A percentile compares a stretch with the other conserved stretches of the same genome.
These are phyloP conservation scores for Carduelis carduelis DNA, from an alignment of 2,797 vertebrate species.

Conservation along the genomic window DNA sequence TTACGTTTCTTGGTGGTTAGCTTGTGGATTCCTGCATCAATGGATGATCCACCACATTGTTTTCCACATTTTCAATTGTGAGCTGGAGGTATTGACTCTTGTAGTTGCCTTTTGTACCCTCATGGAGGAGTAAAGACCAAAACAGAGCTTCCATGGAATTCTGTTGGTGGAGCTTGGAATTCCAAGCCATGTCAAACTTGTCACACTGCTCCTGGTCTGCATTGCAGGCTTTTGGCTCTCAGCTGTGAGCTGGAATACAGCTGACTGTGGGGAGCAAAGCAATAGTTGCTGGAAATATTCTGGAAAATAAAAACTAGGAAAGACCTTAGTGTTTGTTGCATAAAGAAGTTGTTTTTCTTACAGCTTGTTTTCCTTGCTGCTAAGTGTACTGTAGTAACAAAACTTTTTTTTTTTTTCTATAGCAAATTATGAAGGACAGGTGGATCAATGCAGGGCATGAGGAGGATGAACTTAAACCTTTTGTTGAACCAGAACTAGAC, in stretches of 20 bases:
- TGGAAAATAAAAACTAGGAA: not conserved
- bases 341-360: not conserved
- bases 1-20: not conserved
- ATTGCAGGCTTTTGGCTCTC: not conserved
- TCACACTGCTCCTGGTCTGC: not conserved
- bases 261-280: not conserved
- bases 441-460: conserved; percentile 98
- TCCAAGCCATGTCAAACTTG: not conserved
- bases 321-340: not conserved
- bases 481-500: conserved; percentile 92
- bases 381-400: not conserved
- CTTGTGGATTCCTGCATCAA: not conserved
- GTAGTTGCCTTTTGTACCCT: not conserved
- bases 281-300: not conserved
- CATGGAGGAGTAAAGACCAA: not conserved
- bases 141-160: not conserved
- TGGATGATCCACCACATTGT: not conserved
- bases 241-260: not conserved
- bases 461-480: conserved; percentile 97
- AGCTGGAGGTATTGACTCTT: not conserved
- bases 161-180: not conserved
- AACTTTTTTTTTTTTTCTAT: not conserved
- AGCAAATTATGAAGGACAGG: conserved; percentile 99
- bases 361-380: not conserved
- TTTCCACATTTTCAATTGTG: not conserved